A percentile compares a stretch with the other conserved stretches of the same genome.
These are phyloP conservation scores for Meta bourneti DNA, from an alignment of 2,888 invertebrate genomes.

Conservation along the genomic window DNA sequence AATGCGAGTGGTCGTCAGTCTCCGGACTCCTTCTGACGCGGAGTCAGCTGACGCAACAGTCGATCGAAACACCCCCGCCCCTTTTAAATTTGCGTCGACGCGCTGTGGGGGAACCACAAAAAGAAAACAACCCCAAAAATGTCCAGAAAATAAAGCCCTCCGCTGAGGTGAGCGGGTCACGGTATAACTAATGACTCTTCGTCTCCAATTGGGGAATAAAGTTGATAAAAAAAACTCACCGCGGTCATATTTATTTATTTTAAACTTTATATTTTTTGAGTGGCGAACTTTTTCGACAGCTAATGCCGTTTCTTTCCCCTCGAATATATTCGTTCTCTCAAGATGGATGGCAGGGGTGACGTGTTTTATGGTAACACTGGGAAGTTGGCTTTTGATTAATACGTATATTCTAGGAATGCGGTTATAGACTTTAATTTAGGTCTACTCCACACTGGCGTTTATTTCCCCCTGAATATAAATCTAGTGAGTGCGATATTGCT, in stretches of 20 bases:
- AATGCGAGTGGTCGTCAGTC: slow-evolving; percentile 21
- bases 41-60: slow-evolving; percentile 46
- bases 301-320: slow-evolving; percentile 72
- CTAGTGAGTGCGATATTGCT: slow-evolving; percentile 3
- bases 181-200: slow-evolving; percentile 72
- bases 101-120: neutral
- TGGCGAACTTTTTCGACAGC: slow-evolving; percentile 71
- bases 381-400: slow-evolving; percentile 62
- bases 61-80: slow-evolving; percentile 41
- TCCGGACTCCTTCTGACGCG: neutral
- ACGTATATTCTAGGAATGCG: slow-evolving; percentile 32
- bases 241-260: slow-evolving; percentile 70
- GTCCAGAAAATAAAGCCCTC: slow-evolving; percentile 31
- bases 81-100: slow-evolving; percentile 50
- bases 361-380: slow-evolving; percentile 51
- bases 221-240: slow-evolving; percentile 38
- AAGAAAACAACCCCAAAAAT: neutral
- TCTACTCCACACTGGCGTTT: neutral
- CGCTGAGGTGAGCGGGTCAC: slow-evolving; percentile 55
- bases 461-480: slow-evolving; percentile 33
- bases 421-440: slow-evolving; percentile 50
- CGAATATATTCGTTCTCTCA: slow-evolving; percentile 39
- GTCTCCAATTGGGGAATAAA: slow-evolving; percentile 42
- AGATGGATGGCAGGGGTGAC: slow-evolving; percentile 56
- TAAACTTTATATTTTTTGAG: slow-evolving; percentile 26